Evolutionary conservation across 2,113 vertebrate genomes (phyloP).

Genomic region (Rhinopomastus cyanomelas): DNA sequence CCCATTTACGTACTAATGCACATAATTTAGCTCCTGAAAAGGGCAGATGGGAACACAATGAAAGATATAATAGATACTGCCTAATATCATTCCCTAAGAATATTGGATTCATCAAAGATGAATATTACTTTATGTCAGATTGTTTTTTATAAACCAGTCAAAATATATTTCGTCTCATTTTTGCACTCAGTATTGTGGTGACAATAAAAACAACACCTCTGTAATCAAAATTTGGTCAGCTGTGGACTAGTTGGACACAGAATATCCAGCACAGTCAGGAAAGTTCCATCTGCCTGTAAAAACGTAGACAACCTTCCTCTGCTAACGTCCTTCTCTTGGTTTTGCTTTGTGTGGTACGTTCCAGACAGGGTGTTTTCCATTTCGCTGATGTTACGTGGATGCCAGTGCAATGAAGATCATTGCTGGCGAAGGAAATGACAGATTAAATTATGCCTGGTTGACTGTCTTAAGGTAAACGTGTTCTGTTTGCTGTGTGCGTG

Average conservation of each 20-base stretch:
- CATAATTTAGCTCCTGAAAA: constrained; percentile 99
- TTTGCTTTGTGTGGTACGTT: constrained; percentile 16
- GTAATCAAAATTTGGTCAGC: constrained; percentile 66
- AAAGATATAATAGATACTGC: constrained; percentile 99
- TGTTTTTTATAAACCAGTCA: constrained; percentile 99
- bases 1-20: constrained; percentile 99
- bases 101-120: constrained; percentile 99
- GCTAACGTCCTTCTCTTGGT: constrained; percentile 16
- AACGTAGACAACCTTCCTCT: constrained; percentile 38
- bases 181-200: constrained; percentile 69
- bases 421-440: constrained; percentile 40
- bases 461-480: constrained; percentile 27
- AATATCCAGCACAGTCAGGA: constrained; percentile 18
- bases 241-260: constrained; percentile 14
- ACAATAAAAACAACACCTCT: constrained; percentile 71
- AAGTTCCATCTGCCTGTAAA: constrained; percentile 12
- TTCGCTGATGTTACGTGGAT: constrained; percentile 56
- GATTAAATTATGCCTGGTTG: constrained; percentile 43
- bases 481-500: not conserved
- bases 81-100: constrained; percentile 99
- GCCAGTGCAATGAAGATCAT: constrained; percentile 17
- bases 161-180: constrained; percentile 95
- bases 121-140: constrained; percentile 99
- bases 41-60: constrained; percentile 99
- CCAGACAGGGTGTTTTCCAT: constrained; percentile 46